phyloP scores from a whole-genome alignment of 2,113 vertebrate species.

The Myotis yumanensis region DNA sequence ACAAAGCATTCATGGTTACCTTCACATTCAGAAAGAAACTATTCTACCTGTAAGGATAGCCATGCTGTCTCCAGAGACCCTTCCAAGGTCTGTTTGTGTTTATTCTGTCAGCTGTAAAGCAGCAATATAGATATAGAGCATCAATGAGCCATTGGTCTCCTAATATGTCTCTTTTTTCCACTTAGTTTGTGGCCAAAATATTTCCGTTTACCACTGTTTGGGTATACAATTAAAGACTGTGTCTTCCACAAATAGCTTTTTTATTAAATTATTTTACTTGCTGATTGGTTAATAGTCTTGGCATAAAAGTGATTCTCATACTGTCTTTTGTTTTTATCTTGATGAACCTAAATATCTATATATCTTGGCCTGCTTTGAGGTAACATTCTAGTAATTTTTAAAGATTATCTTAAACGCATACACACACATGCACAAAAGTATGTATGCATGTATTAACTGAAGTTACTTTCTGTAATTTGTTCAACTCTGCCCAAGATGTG shows the following conservation, averaged over 20 bases:
- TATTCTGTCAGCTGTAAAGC: slow-evolving; percentile 45
- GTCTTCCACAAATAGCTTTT: neutral
- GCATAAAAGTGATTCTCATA: neutral
- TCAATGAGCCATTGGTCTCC: neutral
- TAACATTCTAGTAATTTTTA: neutral
- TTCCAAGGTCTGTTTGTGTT: slow-evolving; percentile 22
- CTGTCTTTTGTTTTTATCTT: neutral
- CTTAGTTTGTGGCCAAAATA: slow-evolving; percentile 41
- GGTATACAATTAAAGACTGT: neutral
- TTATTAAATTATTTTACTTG: neutral
- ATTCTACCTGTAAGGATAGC: neutral
- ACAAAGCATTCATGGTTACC: slow-evolving; percentile 31
- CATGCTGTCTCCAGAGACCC: slow-evolving; percentile 22
- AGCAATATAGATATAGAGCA: neutral
- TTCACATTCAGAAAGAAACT: slow-evolving; percentile 52
- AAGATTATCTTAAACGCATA: neutral
- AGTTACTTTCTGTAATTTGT: neutral
- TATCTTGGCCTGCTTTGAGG: neutral
- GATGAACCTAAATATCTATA: neutral
- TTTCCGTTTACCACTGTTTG: neutral
- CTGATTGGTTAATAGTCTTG: neutral
- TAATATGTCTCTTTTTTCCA: neutral
- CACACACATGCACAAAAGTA: neutral
- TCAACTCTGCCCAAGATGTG: neutral
- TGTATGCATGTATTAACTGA: neutral